A percentile compares a stretch with the other conserved stretches of the same genome.
Conservation (phyloP, 2,888 invertebrate species). For the Keiferia lycopersicella region DNA sequence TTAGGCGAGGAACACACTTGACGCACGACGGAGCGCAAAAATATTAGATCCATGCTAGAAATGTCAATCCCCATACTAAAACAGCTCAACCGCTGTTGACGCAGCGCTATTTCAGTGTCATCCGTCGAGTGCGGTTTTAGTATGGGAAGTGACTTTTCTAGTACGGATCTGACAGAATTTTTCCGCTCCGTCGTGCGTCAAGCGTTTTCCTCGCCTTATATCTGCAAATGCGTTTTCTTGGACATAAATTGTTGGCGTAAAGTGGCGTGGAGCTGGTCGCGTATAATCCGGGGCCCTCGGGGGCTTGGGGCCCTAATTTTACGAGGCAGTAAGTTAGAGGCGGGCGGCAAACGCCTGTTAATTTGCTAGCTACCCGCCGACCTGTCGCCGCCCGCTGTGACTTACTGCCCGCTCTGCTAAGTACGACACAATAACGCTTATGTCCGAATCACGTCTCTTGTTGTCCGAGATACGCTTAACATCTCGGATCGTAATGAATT, state of each 20-base stretch:
- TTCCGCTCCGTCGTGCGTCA: too few relatives aligned
- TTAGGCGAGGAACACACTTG: too few relatives aligned
- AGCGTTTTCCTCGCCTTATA: too few relatives aligned
- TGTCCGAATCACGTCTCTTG: conserved; percentile 56
- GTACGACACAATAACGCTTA: conserved; percentile 50
- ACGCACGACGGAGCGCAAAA: too few relatives aligned
- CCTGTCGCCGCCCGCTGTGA: conserved; percentile 77
- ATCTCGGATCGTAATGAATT: conserved; percentile 47
- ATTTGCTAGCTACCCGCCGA: conserved; percentile 70
- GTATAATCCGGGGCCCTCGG: conserved; percentile 55
- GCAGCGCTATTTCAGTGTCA: too few relatives aligned
- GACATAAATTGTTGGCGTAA: conserved; percentile 37
- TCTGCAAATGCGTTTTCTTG: background rate
- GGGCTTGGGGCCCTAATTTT: conserved; percentile 68
- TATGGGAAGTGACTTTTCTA: too few relatives aligned
- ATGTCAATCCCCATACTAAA: too few relatives aligned
- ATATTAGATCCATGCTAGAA: too few relatives aligned
- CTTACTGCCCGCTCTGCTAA: conserved; percentile 51
- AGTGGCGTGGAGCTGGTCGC: conserved; percentile 54
- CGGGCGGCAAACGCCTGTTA: conserved; percentile 76
- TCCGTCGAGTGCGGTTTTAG: too few relatives aligned
- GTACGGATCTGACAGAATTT: too few relatives aligned
- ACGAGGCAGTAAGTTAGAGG: conserved; percentile 78
- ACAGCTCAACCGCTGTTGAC: too few relatives aligned
- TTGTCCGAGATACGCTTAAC: conserved; percentile 43